phyloP scores from a whole-genome alignment of 30 jellyfish, hydroid and myxozoan genomes.

The Cassiopea xamachana region DNA sequence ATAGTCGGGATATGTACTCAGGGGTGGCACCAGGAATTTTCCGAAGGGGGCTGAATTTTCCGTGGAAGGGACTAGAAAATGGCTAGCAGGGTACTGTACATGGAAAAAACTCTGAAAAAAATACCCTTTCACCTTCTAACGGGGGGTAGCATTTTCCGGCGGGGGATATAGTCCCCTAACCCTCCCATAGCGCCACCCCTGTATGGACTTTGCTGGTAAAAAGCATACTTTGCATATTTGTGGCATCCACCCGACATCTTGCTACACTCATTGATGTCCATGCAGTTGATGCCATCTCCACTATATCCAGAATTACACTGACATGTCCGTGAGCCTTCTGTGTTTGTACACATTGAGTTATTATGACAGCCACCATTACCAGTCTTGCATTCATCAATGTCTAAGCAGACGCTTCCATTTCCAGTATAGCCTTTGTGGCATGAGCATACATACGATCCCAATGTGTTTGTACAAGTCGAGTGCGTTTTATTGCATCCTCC shows the following conservation, averaged over 20 bases:
- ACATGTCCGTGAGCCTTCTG: constrained; percentile 53
- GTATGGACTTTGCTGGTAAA: too few relatives aligned
- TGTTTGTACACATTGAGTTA: constrained; percentile 62
- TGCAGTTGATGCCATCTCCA: constrained; percentile 55
- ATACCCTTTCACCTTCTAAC: too few relatives aligned
- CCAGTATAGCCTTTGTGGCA: constrained; percentile 70
- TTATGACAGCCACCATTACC: constrained; percentile 48
- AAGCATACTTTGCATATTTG: constrained; percentile 34
- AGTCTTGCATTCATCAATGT: constrained; percentile 71
- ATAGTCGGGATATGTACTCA: too few relatives aligned
- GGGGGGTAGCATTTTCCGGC: too few relatives aligned
- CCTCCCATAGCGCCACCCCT: too few relatives aligned
- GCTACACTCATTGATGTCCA: constrained; percentile 64
- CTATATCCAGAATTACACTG: constrained; percentile 61
- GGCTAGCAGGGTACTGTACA: too few relatives aligned
- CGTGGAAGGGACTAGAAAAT: too few relatives aligned
- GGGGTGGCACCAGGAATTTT: too few relatives aligned
- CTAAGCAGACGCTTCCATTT: constrained; percentile 62
- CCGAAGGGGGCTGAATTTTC: too few relatives aligned
- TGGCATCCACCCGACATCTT: constrained; percentile 62
- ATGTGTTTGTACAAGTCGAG: constrained; percentile 62
- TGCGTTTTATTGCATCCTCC: constrained; percentile 33
- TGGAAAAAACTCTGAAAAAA: too few relatives aligned
- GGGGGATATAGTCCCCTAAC: too few relatives aligned
- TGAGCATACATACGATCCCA: constrained; percentile 60